A percentile compares a stretch with the other conserved stretches of the same genome.
Conservation (phyloP, 1,140 invertebrate genomes). For the Saccostrea cuccullata region DNA sequence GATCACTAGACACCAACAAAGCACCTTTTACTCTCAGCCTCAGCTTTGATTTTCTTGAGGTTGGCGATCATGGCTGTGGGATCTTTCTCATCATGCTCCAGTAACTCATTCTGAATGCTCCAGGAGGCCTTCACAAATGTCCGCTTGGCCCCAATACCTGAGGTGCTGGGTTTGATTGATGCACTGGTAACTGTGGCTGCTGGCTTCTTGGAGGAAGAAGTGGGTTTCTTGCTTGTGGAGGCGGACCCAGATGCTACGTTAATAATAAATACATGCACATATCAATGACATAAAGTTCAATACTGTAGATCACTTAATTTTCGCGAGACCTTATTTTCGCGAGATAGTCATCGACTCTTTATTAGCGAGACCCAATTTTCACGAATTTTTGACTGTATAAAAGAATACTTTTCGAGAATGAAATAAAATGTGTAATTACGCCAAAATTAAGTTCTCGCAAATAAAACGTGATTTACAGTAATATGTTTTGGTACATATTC, state of each 20-base stretch:
- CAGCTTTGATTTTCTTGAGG: conserved; percentile 37
- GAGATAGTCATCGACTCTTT: too few relatives aligned
- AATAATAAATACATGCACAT: neutral
- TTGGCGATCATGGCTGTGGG: conserved; percentile 40
- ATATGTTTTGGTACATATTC: too few relatives aligned
- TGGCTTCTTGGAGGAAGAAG: neutral
- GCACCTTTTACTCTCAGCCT: neutral
- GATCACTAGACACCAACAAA: too few relatives aligned
- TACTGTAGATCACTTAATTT: too few relatives aligned
- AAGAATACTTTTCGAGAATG: too few relatives aligned
- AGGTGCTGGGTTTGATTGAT: conserved; percentile 13
- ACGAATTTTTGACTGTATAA: too few relatives aligned
- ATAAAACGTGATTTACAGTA: too few relatives aligned
- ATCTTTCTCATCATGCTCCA: conserved; percentile 42
- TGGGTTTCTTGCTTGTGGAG: neutral
- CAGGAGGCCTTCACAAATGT: conserved; percentile 32
- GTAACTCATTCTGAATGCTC: conserved; percentile 38
- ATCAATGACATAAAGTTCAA: too few relatives aligned
- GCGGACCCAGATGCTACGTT: neutral
- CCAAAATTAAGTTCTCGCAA: too few relatives aligned
- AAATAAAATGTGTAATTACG: too few relatives aligned
- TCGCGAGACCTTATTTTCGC: too few relatives aligned
- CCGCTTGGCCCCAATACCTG: neutral
- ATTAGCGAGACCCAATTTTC: too few relatives aligned
- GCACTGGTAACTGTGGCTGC: neutral